Conservation (phyloP, 2,113 vertebrate genomes). For the Motacilla alba region DNA sequence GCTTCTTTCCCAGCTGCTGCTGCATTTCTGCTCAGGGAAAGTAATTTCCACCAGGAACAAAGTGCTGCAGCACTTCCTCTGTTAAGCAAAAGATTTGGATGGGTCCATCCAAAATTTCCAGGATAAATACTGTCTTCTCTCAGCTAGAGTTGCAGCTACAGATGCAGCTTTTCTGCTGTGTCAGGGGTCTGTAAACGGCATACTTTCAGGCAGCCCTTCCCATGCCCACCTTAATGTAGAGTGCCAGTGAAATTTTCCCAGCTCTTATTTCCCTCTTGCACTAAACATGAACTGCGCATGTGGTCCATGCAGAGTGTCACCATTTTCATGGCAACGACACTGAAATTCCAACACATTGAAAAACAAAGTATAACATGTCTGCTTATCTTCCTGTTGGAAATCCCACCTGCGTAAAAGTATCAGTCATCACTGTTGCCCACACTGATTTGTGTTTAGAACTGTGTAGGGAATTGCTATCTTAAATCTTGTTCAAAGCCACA, state of each 20-base stretch:
- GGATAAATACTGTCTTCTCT: neutral
- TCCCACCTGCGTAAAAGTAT: rapidly evolving
- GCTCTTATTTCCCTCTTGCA: neutral
- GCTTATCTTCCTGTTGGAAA: neutral
- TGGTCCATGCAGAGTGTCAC: neutral
- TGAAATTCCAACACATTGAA: neutral
- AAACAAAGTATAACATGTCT: neutral
- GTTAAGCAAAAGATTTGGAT: neutral
- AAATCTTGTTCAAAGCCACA: neutral
- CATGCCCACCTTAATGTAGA: neutral
- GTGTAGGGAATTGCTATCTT: neutral
- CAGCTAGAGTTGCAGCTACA: neutral
- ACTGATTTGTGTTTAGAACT: neutral
- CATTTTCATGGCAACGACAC: neutral
- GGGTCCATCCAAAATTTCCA: neutral
- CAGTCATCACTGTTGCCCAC: neutral
- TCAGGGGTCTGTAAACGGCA: neutral
- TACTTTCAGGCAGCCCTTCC: neutral
- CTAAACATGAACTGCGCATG: neutral
- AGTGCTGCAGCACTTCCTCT: neutral
- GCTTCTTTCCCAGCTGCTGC: neutral
- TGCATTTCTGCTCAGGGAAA: neutral
- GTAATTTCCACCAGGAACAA: neutral
- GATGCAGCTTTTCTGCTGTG: neutral
- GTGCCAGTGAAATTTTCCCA: neutral